Evolutionary conservation across 92 coral and sea anemone genomes (phyloP).

Genomic region (Porites lobata): DNA sequence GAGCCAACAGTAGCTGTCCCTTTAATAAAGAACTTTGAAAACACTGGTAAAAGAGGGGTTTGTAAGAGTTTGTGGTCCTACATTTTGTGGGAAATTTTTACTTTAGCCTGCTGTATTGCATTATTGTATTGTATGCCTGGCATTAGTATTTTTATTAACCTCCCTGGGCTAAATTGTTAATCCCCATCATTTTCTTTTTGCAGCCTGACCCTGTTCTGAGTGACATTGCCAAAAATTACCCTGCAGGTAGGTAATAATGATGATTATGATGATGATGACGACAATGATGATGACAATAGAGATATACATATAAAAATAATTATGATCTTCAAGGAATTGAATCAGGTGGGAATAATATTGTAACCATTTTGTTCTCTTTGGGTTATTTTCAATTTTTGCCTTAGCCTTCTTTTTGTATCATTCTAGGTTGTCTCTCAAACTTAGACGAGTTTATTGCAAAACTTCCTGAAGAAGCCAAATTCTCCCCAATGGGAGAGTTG

Average conservation of each 20-base stretch:
- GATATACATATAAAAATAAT: no score
- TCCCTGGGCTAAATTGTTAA: neutral
- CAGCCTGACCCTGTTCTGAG: constrained; percentile 66
- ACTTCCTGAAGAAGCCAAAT: constrained; percentile 85
- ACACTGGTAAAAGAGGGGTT: no score
- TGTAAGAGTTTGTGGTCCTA: no score
- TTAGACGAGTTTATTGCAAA: constrained; percentile 94
- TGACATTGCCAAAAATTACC: constrained; percentile 42
- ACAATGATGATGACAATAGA: no score
- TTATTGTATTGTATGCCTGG: no score
- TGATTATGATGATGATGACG: no score
- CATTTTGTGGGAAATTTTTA: no score
- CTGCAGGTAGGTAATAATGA: constrained; percentile 34
- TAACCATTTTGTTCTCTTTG: neutral
- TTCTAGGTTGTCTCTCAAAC: constrained; percentile 74
- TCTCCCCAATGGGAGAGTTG: constrained; percentile 94
- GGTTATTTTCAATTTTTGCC: neutral
- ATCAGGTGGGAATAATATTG: no score
- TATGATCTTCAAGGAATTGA: no score
- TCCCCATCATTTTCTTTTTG: neutral
- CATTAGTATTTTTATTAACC: neutral
- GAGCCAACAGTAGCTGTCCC: no score
- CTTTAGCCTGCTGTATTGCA: no score
- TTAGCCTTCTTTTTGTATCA: neutral
- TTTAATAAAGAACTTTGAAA: no score